phyloP scores from a whole-genome alignment of 2,797 vertebrate species.

The Aldrovandia affinis region DNA sequence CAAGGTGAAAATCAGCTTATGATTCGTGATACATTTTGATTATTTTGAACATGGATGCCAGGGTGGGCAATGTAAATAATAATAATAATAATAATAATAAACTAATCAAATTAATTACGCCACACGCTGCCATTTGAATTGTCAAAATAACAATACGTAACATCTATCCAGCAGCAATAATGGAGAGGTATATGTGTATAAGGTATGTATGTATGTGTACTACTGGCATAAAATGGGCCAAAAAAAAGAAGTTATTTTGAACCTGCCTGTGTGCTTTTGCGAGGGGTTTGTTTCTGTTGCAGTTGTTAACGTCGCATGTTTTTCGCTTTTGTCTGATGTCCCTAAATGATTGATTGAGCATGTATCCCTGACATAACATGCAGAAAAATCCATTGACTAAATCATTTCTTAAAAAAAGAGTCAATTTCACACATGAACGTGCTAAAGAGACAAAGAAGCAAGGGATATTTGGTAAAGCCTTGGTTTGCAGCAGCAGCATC shows the following conservation, averaged over 20 bases:
- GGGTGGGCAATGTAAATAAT: background rate
- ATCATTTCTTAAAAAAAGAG: background rate
- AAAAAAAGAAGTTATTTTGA: too few species aligned
- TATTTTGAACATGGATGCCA: conserved; percentile 27
- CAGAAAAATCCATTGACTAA: too few species aligned
- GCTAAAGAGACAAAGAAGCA: background rate
- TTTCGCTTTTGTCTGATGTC: background rate
- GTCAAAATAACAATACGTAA: background rate
- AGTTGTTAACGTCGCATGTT: too few species aligned
- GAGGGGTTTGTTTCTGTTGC: background rate
- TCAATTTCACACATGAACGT: background rate
- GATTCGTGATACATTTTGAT: conserved; percentile 47
- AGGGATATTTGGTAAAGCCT: background rate
- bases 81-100: conserved; percentile 17
- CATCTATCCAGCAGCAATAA: background rate
- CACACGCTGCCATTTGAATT: background rate
- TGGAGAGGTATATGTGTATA: background rate
- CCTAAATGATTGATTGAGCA: background rate
- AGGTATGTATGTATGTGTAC: background rate
- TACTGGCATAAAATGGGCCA: background rate
- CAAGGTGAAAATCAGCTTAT: conserved; percentile 47
- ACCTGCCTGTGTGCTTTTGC: background rate
- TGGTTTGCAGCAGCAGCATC: background rate
- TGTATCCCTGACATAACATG: background rate
- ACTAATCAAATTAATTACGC: background rate